Conservation (phyloP, 2,888 invertebrate genomes). For the Idaea dimidiata region DNA sequence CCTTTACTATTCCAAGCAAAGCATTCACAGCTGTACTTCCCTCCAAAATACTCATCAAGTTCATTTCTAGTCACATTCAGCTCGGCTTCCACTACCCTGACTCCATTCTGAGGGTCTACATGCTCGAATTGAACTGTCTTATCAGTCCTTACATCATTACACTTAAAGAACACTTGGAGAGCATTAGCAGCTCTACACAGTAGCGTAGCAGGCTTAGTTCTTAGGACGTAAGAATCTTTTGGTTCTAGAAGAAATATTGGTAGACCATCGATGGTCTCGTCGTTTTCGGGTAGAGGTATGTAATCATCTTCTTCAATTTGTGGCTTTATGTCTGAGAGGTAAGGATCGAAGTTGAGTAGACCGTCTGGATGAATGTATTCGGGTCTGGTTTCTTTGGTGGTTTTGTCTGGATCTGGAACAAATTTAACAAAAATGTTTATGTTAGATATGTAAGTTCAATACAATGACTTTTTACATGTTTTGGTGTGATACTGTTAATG, state of each 20-base stretch:
- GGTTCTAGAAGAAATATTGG: constrained; percentile 95
- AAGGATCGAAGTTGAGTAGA: constrained; percentile 67
- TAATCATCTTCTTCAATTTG: constrained; percentile 74
- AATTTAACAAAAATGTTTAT: too few relatives aligned
- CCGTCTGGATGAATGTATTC: constrained; percentile 75
- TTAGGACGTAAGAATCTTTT: constrained; percentile 91
- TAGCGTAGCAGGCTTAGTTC: constrained; percentile 92
- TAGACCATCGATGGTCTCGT: constrained; percentile 84
- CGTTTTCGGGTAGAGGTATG: constrained; percentile 77
- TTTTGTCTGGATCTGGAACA: constrained; percentile 62
- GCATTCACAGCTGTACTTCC: constrained; percentile 92
- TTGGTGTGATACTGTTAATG: too few relatives aligned
- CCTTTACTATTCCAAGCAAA: constrained; percentile 91
- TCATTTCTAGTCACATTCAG: constrained; percentile 89
- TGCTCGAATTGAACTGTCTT: constrained; percentile 85
- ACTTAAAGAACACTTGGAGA: constrained; percentile 89
- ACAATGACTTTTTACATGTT: too few relatives aligned
- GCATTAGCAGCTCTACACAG: constrained; percentile 95
- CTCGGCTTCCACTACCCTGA: constrained; percentile 88
- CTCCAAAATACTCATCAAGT: constrained; percentile 91
- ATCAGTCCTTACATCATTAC: constrained; percentile 84
- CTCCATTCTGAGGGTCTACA: constrained; percentile 89
- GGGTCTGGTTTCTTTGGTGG: constrained; percentile 66
- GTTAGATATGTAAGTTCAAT: too few relatives aligned
- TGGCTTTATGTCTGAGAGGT: constrained; percentile 68